A percentile compares a stretch with the other conserved stretches of the same genome.
Conservation (phyloP, 1,140 invertebrate genomes). For the Philopotamus ludificatus region DNA sequence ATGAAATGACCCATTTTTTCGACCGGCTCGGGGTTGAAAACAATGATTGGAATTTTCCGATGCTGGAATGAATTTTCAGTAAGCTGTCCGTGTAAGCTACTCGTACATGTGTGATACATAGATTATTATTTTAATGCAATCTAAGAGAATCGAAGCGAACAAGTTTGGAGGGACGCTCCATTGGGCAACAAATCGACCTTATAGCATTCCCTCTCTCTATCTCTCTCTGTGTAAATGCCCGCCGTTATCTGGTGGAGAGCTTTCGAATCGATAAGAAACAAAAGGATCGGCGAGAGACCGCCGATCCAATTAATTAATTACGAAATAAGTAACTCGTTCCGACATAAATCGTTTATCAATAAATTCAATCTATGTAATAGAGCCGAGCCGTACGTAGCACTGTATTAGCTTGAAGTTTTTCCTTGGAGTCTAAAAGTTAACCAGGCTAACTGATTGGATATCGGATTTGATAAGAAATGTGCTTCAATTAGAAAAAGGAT, state of each 20-base stretch:
- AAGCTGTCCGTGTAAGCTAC: not conserved
- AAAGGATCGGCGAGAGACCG: not conserved
- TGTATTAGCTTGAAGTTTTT: no score
- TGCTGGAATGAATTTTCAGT: not conserved
- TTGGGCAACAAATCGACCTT: slow-evolving; percentile 36
- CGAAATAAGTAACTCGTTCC: not conserved
- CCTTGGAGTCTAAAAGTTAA: no score
- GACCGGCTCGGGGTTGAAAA: not conserved
- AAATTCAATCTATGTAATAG: no score
- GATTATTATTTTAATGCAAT: slow-evolving; percentile 38
- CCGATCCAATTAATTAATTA: slow-evolving; percentile 24
- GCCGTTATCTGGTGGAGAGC: not conserved
- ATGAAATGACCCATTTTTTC: slow-evolving; percentile 6
- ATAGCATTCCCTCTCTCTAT: slow-evolving; percentile 20
- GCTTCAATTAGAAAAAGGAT: no score
- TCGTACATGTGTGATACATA: not conserved
- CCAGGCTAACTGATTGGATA: no score
- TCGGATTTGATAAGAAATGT: no score
- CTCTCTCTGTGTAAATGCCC: slow-evolving; percentile 3
- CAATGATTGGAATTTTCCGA: not conserved
- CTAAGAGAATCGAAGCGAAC: slow-evolving; percentile 31
- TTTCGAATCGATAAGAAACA: slow-evolving; percentile 8
- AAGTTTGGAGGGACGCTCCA: slow-evolving; percentile 32
- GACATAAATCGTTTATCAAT: slow-evolving; percentile 19
- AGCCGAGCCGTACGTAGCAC: no score